phyloP scores from a whole-genome alignment of 2,113 vertebrate genomes.

The Cyprinodon brontotheroides region DNA sequence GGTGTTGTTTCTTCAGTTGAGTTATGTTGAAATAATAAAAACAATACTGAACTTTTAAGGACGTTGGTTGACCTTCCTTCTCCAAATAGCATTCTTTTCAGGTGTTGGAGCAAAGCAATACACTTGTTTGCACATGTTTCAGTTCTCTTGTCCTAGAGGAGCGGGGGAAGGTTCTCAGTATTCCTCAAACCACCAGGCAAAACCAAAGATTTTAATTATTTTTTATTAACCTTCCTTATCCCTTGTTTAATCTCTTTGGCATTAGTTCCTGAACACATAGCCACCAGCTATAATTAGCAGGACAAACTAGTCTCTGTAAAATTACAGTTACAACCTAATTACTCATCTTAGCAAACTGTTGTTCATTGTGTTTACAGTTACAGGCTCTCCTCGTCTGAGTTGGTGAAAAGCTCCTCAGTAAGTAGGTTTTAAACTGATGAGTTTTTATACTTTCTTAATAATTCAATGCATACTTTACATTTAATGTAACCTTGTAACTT shows the following conservation, averaged over 20 bases:
- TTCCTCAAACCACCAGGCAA: slow-evolving; percentile 8
- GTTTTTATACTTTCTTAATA: slow-evolving; percentile 23
- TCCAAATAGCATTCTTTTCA: neutral
- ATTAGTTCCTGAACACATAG: neutral
- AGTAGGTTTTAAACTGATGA: slow-evolving; percentile 9
- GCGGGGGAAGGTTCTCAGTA: neutral
- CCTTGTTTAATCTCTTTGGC: neutral
- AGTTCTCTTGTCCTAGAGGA: slow-evolving; percentile 1
- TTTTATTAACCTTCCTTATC: neutral
- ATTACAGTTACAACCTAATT: neutral
- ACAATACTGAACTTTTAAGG: neutral
- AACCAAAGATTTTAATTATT: neutral
- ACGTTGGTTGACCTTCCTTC: neutral
- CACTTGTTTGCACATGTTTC: slow-evolving; percentile 17
- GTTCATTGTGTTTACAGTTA: slow-evolving; percentile 2
- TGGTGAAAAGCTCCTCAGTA: slow-evolving; percentile 17
- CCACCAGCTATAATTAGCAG: neutral
- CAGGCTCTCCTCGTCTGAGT: slow-evolving; percentile 16
- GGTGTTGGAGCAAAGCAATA: slow-evolving; percentile 6
- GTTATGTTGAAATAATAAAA: neutral
- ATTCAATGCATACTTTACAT: neutral
- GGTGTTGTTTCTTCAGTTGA: neutral
- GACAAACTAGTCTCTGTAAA: neutral
- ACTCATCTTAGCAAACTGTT: neutral
- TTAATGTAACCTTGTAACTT: slow-evolving; percentile 4